Evolutionary conservation across 2,797 vertebrate genomes (phyloP).

Genomic region (Muraenolepis orangiensis): DNA sequence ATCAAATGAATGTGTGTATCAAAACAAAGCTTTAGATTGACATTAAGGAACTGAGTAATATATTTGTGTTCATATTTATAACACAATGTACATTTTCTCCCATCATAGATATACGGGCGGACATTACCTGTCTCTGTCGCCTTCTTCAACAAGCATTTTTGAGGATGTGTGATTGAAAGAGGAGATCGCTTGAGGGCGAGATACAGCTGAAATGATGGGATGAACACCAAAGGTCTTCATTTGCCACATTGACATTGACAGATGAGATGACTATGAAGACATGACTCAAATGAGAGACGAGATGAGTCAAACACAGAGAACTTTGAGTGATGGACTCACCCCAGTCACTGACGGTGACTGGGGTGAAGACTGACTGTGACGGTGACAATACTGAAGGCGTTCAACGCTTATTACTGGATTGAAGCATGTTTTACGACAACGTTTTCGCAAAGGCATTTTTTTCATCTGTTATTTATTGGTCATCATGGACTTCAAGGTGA

Average conservation of each 20-base stretch:
- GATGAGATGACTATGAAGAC: background rate
- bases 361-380: no score
- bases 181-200: background rate
- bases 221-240: background rate
- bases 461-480: background rate
- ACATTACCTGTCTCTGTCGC: conserved; percentile 56
- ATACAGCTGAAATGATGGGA: background rate
- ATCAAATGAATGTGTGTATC: background rate
- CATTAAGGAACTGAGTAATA: background rate
- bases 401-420: background rate
- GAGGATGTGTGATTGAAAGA: conserved; percentile 52
- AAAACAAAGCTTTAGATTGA: background rate
- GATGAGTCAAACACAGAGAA: background rate
- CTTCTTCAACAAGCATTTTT: conserved; percentile 50
- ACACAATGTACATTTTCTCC: conserved; percentile 34
- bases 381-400: background rate
- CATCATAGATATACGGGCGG: conserved; percentile 28
- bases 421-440: conserved; percentile 1
- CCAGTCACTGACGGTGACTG: background rate
- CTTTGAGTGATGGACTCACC: background rate
- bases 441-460: background rate
- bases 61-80: background rate
- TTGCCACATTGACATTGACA: background rate
- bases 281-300: background rate
- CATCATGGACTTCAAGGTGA: background rate